phyloP scores from a whole-genome alignment of 2,888 invertebrate species.

The Nysson spinosus region DNA sequence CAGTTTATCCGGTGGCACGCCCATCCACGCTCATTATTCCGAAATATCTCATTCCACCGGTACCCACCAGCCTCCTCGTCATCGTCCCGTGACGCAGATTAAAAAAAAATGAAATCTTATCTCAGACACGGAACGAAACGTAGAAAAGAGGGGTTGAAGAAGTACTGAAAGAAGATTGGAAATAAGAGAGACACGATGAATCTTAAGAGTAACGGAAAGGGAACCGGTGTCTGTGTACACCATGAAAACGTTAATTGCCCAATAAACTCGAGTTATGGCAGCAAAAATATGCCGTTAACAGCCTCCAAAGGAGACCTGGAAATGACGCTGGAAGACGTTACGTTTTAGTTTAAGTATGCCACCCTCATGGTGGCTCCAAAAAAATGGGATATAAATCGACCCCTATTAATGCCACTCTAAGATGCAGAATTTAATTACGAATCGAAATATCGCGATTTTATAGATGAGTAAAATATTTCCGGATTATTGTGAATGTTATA shows the following conservation, averaged over 20 bases:
- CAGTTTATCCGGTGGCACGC: constrained; percentile 76
- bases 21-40: constrained; percentile 76
- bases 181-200: constrained; percentile 26
- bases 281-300: constrained; percentile 68
- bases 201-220: constrained; percentile 12
- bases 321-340: constrained; percentile 69
- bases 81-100: constrained; percentile 65
- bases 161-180: constrained; percentile 28
- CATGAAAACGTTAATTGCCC: constrained; percentile 75
- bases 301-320: constrained; percentile 65
- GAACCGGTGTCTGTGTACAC: constrained; percentile 42
- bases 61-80: constrained; percentile 56
- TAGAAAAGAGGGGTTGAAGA: constrained; percentile 12
- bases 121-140: constrained; percentile 57
- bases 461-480: too few species aligned
- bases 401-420: too few species aligned
- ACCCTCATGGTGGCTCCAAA: not conserved
- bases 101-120: constrained; percentile 69
- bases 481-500: too few species aligned
- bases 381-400: not conserved
- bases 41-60: constrained; percentile 74
- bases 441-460: too few species aligned
- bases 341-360: constrained; percentile 51
- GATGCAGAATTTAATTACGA: too few species aligned
- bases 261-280: constrained; percentile 75